These are phyloP conservation scores for Monopterus albus DNA, from an alignment of 2,113 vertebrate genomes.

Conservation along the genomic window DNA sequence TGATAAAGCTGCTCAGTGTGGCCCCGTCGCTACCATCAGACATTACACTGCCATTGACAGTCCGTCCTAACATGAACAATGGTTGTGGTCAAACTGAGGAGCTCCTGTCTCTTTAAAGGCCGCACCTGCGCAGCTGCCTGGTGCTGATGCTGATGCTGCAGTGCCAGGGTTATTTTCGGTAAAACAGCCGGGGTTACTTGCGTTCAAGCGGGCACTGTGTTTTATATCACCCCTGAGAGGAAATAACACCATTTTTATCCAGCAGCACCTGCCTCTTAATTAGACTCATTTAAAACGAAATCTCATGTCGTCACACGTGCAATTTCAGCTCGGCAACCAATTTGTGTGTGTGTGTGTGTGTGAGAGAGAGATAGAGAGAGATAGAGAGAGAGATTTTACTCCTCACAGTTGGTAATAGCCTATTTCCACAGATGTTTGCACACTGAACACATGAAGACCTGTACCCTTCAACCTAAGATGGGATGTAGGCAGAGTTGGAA, in stretches of 20 bases:
- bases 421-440: too few species aligned
- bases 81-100: slow-evolving; percentile 10
- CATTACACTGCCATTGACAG: neutral
- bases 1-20: neutral
- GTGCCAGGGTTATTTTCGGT: slow-evolving; percentile 87
- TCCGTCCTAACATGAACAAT: slow-evolving; percentile 46
- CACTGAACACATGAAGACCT: neutral
- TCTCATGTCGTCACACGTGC: slow-evolving; percentile 1
- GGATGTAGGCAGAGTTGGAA: too few species aligned
- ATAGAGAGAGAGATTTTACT: too few species aligned
- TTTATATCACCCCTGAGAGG: slow-evolving; percentile 78
- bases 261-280: slow-evolving; percentile 58
- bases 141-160: slow-evolving; percentile 88
- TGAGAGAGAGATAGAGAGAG: too few species aligned
- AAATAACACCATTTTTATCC: slow-evolving; percentile 67
- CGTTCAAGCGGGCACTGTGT: slow-evolving; percentile 79
- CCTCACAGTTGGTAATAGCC: too few species aligned
- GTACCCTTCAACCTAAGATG: too few species aligned
- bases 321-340: too few species aligned
- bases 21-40: neutral
- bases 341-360: too few species aligned
- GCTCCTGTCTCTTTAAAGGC: slow-evolving; percentile 81
- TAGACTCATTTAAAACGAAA: slow-evolving; percentile 49
- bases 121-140: slow-evolving; percentile 83
- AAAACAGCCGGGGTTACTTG: slow-evolving; percentile 82